phyloP scores from a whole-genome alignment of 2,113 vertebrate genomes.

The Tragelaphus scriptus region DNA sequence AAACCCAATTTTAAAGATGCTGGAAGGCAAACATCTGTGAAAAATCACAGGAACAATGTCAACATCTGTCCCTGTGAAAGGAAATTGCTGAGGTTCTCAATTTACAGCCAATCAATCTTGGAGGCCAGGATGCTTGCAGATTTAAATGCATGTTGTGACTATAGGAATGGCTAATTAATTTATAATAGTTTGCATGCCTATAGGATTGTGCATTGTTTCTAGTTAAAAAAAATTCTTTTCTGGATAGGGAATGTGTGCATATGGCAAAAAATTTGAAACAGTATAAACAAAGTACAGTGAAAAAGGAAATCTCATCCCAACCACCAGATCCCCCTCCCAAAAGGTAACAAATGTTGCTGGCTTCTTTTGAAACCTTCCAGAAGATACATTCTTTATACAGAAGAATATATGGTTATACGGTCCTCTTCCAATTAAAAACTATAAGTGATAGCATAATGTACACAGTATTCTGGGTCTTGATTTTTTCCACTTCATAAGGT shows the following conservation, averaged over 20 bases:
- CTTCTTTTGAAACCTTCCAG: neutral
- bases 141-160: slow-evolving; percentile 58
- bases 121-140: slow-evolving; percentile 64
- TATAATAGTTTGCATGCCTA: slow-evolving; percentile 21
- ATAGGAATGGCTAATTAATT: slow-evolving; percentile 67
- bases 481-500: neutral
- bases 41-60: slow-evolving; percentile 54
- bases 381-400: neutral
- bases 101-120: slow-evolving; percentile 67
- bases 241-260: neutral
- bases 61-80: slow-evolving; percentile 72
- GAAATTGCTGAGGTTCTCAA: slow-evolving; percentile 61
- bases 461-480: neutral
- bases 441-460: neutral
- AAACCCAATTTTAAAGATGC: slow-evolving; percentile 58
- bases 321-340: neutral
- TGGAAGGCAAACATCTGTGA: slow-evolving; percentile 75
- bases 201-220: slow-evolving; percentile 55
- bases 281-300: neutral
- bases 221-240: neutral
- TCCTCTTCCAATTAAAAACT: neutral
- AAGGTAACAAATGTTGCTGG: neutral
- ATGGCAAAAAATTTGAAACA: neutral
- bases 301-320: neutral
- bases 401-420: neutral